Conservation (phyloP, 2,888 invertebrate genomes). For the Scrobipalpa costella region DNA sequence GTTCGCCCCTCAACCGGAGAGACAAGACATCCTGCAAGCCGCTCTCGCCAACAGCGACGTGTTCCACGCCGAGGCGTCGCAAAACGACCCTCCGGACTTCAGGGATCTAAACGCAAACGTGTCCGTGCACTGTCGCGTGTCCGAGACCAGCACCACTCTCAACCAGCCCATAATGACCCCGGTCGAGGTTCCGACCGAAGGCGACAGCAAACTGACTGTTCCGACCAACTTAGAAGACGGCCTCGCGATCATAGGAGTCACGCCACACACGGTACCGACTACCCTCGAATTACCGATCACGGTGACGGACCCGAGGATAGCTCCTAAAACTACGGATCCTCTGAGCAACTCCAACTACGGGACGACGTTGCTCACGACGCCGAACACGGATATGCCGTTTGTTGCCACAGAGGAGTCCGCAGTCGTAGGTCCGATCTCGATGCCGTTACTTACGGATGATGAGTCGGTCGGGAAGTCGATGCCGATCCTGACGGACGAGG, state of each 20-base stretch:
- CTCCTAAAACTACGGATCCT: constrained; percentile 76
- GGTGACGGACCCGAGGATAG: constrained; percentile 88
- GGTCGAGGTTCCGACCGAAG: constrained; percentile 84
- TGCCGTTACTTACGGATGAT: constrained; percentile 82
- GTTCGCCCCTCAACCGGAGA: constrained; percentile 62
- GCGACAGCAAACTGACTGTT: constrained; percentile 54
- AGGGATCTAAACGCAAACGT: constrained; percentile 81
- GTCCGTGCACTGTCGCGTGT: constrained; percentile 82
- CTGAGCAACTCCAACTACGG: constrained; percentile 56
- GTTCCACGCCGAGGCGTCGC: constrained; percentile 80
- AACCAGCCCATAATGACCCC: constrained; percentile 93
- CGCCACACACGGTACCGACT: constrained; percentile 82
- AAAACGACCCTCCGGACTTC: constrained; percentile 82
- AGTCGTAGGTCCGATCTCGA: constrained; percentile 72
- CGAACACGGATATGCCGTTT: constrained; percentile 64
- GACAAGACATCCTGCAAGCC: constrained; percentile 87
- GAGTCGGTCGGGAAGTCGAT: constrained; percentile 65
- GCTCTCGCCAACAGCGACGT: constrained; percentile 88
- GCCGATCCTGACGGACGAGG: constrained; percentile 71
- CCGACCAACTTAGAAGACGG: constrained; percentile 77
- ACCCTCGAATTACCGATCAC: constrained; percentile 88
- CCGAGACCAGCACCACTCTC: constrained; percentile 87
- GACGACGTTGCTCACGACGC: constrained; percentile 52
- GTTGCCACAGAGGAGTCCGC: constrained; percentile 57
- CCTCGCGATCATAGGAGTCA: constrained; percentile 81